Percentiles rank a stretch among this genome's conserved stretches.
phyloP scores from a whole-genome alignment of 1,140 invertebrate species.

The Scaptomyza hsui region DNA sequence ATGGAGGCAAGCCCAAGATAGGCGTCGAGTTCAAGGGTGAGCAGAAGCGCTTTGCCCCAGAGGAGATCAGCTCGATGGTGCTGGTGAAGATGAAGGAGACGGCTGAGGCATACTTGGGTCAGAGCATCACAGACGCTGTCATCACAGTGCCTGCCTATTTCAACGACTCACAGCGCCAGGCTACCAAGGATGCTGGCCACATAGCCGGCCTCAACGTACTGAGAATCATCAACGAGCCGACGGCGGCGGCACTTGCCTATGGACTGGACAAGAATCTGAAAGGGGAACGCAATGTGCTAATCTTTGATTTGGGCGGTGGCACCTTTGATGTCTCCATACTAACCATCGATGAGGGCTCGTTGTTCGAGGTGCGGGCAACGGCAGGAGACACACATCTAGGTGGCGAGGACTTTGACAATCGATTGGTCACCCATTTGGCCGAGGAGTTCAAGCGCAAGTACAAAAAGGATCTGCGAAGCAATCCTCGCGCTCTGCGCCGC shows the following conservation, averaged over 20 bases:
- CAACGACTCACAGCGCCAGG: conserved; percentile 88
- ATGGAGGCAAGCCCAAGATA: conserved; percentile 88
- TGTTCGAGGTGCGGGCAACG: conserved; percentile 92
- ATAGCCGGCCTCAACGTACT: conserved; percentile 89
- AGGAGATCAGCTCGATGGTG: conserved; percentile 92
- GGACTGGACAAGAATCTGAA: conserved; percentile 90
- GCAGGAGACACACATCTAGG: conserved; percentile 91
- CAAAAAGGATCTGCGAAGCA: conserved; percentile 91
- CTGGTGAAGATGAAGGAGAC: conserved; percentile 89
- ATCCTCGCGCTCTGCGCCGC: conserved; percentile 90
- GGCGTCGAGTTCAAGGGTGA: conserved; percentile 90
- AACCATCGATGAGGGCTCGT: conserved; percentile 92
- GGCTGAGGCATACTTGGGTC: conserved; percentile 90
- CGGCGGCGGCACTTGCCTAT: conserved; percentile 90
- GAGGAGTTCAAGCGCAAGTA: conserved; percentile 93
- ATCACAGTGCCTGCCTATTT: conserved; percentile 87
- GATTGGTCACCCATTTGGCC: conserved; percentile 91
- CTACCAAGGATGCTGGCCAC: conserved; percentile 88
- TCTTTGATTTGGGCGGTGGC: conserved; percentile 90
- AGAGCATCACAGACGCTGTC: conserved; percentile 87
- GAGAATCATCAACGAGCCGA: conserved; percentile 90
- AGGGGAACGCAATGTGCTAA: conserved; percentile 90
- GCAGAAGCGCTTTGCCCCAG: conserved; percentile 89
- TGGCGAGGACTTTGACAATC: conserved; percentile 91
- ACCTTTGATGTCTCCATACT: conserved; percentile 94